Evolutionary conservation across 2,888 invertebrate genomes (phyloP), one percentile per base, ranked within the genome.

Genomic region (Ceramica pisi): DNA sequence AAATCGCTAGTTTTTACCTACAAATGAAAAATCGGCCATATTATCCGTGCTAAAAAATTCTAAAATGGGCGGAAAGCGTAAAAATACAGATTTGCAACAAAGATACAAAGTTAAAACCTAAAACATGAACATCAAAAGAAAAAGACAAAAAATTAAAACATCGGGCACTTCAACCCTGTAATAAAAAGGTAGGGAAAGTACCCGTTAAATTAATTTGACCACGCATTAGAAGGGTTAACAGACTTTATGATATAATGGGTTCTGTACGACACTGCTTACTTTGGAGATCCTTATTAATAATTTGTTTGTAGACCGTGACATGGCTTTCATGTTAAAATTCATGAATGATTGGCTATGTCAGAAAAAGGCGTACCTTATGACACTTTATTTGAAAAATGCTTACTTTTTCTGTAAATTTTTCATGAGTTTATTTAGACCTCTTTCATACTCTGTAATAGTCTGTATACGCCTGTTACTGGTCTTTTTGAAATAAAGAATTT

Each of bases 151-250:
- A 59, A 76, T 41, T 1, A 26, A 70, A 77, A 46, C 44, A 46
- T 26, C 50, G 56, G 12, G 38, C 35, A 60, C 50, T 64, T 71
- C 53, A 70, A 61, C 78, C 51, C 38, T 71, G 1, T 77, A 38
- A 56, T 61, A 61, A 65, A 75, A 75, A 64, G 78, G 63, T 77
- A 23, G 26, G 26, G 35, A 61, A 38, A 46, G 53, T 61, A 71
- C 71, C 60, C 65, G 78, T 71, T 65, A 71, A 71, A 71, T 77
- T 71, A 75, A 75, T 75, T 77, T 77, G 65, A 64, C 60, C 78
- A 50, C 64, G 16, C 51, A 61, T 71, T 77, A 77, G 12, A 19
- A 65, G 78, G 75, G 65, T 75, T 77, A 53, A 69, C 21, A 31
- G 60, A 50, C 38, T 71, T 61, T 56, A 71, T 61, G 75, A 55